Evolutionary conservation across 2,797 vertebrate species (phyloP), one percentile per base, ranked within the genome.

Genomic region (Neostethus bicornis): DNA sequence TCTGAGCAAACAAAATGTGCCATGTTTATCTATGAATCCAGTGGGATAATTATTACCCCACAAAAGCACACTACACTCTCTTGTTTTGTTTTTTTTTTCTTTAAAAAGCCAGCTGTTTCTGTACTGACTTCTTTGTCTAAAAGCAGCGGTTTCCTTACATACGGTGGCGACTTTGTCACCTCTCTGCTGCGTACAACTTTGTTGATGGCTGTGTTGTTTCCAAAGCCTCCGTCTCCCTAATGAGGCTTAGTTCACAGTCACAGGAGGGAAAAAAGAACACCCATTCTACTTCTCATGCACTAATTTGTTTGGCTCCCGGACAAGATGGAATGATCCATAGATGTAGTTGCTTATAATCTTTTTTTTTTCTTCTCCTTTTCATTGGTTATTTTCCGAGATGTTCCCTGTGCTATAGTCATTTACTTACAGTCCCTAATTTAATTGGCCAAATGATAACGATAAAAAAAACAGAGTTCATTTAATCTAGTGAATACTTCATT

Each of bases 401-500:
- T 26, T 1, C 14, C 58, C 68, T 61, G 54, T 59, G 58, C 72
- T 56, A 12, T 38, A 24, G 61, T 32, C 14, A 67, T 70, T 67
- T 67, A 50, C 2, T 64, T 53, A 68, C 70, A 85, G 48, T 16
- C 1, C 76, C 26, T 62, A 63, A 51, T 69, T 73, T 66, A 74
- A 77, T 60, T 51, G 8, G 45, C 72, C 74, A 84, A n/a, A n/a
- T n/a, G n/a, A n/a, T n/a, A n/a, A n/a, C n/a, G n/a, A n/a, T n/a
- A n/a, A 77, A 83, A 75, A 88, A 78, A 73, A 80, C 73, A 43
- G 67, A 81, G 76, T 74, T 77, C 47, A 77, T 84, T 61, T 63
- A 82, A 52, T 80, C 83, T 69, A 88, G 86, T 86, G 87, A 88
- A 79, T 75, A 54, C 47, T 75, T 81, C 75, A 84, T 86, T 81